Evolutionary conservation across 2,888 invertebrate genomes (phyloP).

Genomic region (Anorthoa munda): DNA sequence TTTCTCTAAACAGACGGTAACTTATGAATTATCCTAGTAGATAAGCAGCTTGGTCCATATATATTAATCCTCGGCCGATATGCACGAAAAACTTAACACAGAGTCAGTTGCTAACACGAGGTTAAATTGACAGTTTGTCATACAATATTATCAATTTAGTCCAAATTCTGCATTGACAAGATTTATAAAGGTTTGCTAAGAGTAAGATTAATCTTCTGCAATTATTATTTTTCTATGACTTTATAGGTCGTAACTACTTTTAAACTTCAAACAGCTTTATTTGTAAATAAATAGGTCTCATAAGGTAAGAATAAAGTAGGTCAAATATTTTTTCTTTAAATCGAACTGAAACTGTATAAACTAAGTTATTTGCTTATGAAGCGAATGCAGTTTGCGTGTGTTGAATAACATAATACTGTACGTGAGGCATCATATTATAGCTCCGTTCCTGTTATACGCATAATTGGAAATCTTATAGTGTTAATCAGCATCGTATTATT

Average conservation of each 20-base stretch:
- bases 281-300: not conserved
- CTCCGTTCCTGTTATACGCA: not conserved
- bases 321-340: slow-evolving; percentile 27
- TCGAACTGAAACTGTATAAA: slow-evolving; percentile 2
- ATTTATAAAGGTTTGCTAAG: too few species aligned
- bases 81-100: too few species aligned
- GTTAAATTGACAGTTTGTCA: too few species aligned
- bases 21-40: not conserved
- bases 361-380: slow-evolving; percentile 40
- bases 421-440: slow-evolving; percentile 18
- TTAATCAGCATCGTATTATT: slow-evolving; percentile 12
- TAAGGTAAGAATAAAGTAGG: too few species aligned
- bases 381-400: slow-evolving; percentile 10
- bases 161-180: not conserved
- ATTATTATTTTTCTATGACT: not conserved
- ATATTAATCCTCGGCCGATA: not conserved
- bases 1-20: too few species aligned
- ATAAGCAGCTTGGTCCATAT: not conserved
- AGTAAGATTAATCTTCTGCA: not conserved
- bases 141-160: too few species aligned
- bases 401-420: slow-evolving; percentile 28
- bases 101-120: too few species aligned
- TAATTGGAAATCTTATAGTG: not conserved
- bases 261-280: not conserved
- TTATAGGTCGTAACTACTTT: not conserved